A percentile compares a stretch with the other conserved stretches of the same genome.
phyloP scores from a whole-genome alignment of 2,888 invertebrate species.

The Apotomis capreana region DNA sequence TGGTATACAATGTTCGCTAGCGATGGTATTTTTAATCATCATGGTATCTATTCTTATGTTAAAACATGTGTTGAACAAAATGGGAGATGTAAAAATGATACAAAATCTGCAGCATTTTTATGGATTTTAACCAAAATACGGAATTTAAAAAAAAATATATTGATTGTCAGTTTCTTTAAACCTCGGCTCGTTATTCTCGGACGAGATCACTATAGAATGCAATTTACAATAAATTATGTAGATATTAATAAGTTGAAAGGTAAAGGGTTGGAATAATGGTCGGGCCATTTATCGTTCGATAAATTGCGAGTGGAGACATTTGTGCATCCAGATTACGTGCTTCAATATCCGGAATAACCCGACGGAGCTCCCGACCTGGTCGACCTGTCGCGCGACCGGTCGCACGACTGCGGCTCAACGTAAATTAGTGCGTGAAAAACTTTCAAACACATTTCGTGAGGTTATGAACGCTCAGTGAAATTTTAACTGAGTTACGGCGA shows the following conservation, averaged over 20 bases:
- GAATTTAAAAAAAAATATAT: slow-evolving; percentile 1
- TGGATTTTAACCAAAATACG: not conserved
- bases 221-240: slow-evolving; percentile 83
- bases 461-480: slow-evolving; percentile 53
- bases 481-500: slow-evolving; percentile 50
- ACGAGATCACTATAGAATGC: slow-evolving; percentile 75
- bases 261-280: slow-evolving; percentile 81
- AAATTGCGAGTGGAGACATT: slow-evolving; percentile 81
- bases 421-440: slow-evolving; percentile 60
- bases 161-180: slow-evolving; percentile 12
- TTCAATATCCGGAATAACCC: slow-evolving; percentile 80
- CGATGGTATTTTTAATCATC: too few species aligned
- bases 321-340: slow-evolving; percentile 81
- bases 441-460: slow-evolving; percentile 54
- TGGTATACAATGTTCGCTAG: too few species aligned
- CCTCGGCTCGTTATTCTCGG: slow-evolving; percentile 58
- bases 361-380: slow-evolving; percentile 49
- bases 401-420: slow-evolving; percentile 42
- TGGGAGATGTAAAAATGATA: too few species aligned
- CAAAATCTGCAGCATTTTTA: not conserved
- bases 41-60: too few species aligned
- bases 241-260: slow-evolving; percentile 82
- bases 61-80: too few species aligned
- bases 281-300: slow-evolving; percentile 79
- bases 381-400: slow-evolving; percentile 43